Conservation (phyloP, 2,888 invertebrate species). For the Xestia sexstrigata region DNA sequence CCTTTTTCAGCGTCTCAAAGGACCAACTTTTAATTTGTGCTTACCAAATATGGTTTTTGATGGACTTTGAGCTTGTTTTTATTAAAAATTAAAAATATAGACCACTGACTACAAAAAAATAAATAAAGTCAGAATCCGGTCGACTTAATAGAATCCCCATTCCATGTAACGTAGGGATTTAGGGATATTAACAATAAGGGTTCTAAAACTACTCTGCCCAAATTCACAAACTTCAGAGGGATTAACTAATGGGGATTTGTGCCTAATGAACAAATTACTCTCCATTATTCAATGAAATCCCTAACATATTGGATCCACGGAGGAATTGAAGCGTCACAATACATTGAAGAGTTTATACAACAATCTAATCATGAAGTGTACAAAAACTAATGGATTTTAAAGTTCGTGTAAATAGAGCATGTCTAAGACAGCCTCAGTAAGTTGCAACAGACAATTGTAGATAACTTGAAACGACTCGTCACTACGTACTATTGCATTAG, state of each 20-base stretch:
- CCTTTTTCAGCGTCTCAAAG: neutral
- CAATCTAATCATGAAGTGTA: neutral
- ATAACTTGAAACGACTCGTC: constrained; percentile 29
- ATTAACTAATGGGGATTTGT: constrained; percentile 52
- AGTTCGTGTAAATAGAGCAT: constrained; percentile 4
- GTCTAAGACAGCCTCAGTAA: neutral
- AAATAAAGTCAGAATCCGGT: neutral
- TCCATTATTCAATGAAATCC: constrained; percentile 53
- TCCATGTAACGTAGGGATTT: neutral
- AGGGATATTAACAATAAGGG: constrained; percentile 30
- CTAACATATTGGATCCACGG: constrained; percentile 36
- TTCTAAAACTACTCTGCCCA: constrained; percentile 17
- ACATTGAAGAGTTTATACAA: constrained; percentile 9
- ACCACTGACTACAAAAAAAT: neutral
- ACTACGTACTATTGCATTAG: constrained; percentile 36
- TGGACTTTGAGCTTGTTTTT: neutral
- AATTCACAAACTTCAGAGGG: constrained; percentile 45
- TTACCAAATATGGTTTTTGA: neutral
- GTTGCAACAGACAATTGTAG: constrained; percentile 25
- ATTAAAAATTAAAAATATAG: neutral
- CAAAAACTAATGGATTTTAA: constrained; percentile 6
- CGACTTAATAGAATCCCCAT: neutral
- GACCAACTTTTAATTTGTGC: neutral
- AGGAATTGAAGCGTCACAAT: constrained; percentile 25
- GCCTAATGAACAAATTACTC: constrained; percentile 46